phyloP scores from a whole-genome alignment of 2,797 vertebrate genomes.

The Sciurus vulgaris region DNA sequence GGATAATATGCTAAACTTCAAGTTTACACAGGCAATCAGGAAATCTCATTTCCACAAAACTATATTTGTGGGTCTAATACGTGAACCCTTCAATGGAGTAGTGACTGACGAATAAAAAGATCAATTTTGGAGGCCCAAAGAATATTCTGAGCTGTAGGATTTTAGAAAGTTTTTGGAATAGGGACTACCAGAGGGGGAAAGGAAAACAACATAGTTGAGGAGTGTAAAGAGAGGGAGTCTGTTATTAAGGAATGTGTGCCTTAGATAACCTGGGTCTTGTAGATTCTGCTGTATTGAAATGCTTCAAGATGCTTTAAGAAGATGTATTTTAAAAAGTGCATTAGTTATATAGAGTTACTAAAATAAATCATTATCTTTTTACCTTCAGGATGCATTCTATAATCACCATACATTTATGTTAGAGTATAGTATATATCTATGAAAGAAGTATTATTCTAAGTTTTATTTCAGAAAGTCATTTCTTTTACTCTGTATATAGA shows the following conservation, averaged over 20 bases:
- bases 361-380: conserved; percentile 19
- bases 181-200: background rate
- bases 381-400: background rate
- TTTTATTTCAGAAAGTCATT: background rate
- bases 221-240: background rate
- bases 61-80: background rate
- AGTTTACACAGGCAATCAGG: background rate
- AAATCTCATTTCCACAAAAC: background rate
- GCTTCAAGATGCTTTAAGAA: background rate
- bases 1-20: background rate
- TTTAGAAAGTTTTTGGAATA: background rate
- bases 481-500: background rate
- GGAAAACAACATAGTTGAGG: background rate
- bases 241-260: background rate
- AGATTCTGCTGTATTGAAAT: background rate
- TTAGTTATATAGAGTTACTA: background rate
- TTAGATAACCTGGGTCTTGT: background rate
- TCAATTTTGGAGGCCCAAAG: background rate
- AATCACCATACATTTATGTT: background rate
- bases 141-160: background rate
- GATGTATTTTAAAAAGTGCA: background rate
- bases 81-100: background rate
- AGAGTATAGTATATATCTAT: background rate
- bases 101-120: background rate
- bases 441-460: background rate